Conservation (phyloP, 2,888 invertebrate genomes). For the Habrosyne pyritoides region DNA sequence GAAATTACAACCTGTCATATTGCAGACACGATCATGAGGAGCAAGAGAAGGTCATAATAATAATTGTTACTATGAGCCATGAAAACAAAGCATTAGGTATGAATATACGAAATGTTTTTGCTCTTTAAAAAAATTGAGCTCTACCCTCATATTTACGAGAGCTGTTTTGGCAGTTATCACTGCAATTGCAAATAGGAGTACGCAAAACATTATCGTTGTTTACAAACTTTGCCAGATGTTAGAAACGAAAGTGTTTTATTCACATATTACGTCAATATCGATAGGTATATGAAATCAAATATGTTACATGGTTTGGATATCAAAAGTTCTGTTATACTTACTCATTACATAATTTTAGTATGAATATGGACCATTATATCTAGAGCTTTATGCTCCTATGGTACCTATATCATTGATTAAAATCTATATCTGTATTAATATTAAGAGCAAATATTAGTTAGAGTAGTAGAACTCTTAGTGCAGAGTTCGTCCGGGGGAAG, state of each 20-base stretch:
- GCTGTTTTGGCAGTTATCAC: background rate
- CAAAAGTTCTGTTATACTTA: too few relatives aligned
- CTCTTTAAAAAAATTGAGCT: background rate
- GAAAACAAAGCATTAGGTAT: slow-evolving; percentile 21
- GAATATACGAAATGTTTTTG: background rate
- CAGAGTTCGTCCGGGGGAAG: too few relatives aligned
- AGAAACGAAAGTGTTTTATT: background rate
- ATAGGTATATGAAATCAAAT: too few relatives aligned
- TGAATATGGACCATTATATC: too few relatives aligned
- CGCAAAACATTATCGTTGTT: background rate
- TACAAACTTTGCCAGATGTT: background rate
- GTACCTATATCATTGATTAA: too few relatives aligned
- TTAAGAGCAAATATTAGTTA: too few relatives aligned
- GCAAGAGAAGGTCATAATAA: slow-evolving; percentile 69
- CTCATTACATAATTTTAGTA: too few relatives aligned
- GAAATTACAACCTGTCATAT: slow-evolving; percentile 80
- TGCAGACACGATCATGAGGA: slow-evolving; percentile 70
- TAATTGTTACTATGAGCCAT: slow-evolving; percentile 50
- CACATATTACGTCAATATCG: background rate
- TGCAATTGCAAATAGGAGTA: background rate
- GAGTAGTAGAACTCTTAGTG: too few relatives aligned
- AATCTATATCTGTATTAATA: too few relatives aligned
- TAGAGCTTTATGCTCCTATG: too few relatives aligned
- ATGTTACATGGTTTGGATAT: too few relatives aligned
- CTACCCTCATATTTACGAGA: background rate